These are phyloP conservation scores for Mystacides longicornis DNA, from an alignment of 2,888 invertebrate genomes.

Conservation along the genomic window DNA sequence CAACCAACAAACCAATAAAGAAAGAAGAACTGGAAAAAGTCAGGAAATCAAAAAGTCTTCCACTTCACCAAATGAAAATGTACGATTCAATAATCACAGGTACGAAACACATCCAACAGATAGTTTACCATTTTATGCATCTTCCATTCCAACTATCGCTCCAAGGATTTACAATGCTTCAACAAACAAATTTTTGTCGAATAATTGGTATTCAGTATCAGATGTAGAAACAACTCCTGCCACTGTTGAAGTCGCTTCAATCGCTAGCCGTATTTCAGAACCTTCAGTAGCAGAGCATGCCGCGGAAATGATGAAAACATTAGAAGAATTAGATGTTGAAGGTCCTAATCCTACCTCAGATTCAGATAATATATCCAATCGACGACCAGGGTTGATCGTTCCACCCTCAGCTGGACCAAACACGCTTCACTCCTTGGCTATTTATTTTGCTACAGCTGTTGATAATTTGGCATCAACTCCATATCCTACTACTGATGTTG, in stretches of 20 bases:
- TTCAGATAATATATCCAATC: conserved; percentile 43
- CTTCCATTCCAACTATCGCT: conserved; percentile 32
- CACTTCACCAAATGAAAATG: not conserved
- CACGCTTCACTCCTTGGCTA: conserved; percentile 68
- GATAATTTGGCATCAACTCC: conserved; percentile 46
- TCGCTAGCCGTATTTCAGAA: conserved; percentile 33
- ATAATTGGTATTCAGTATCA: conserved; percentile 14
- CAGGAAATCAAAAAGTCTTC: not conserved
- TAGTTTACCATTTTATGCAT: conserved; percentile 25
- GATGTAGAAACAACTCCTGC: conserved; percentile 11
- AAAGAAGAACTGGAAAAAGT: not conserved
- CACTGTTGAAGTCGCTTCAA: conserved; percentile 27
- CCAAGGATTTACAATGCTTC: conserved; percentile 17
- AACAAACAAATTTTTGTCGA: conserved; percentile 9
- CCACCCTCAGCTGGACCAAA: conserved; percentile 71
- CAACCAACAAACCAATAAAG: not conserved
- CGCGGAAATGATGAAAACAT: conserved; percentile 60
- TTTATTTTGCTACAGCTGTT: conserved; percentile 69
- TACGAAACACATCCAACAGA: not conserved
- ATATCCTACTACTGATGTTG: conserved; percentile 31
- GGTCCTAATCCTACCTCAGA: conserved; percentile 40
- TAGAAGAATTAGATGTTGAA: conserved; percentile 52
- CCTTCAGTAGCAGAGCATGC: conserved; percentile 57
- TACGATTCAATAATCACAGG: not conserved
- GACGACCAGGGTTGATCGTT: conserved; percentile 57